Evolutionary conservation across 2,888 invertebrate species (phyloP).

Genomic region (Hermaeophaga mercurialis): DNA sequence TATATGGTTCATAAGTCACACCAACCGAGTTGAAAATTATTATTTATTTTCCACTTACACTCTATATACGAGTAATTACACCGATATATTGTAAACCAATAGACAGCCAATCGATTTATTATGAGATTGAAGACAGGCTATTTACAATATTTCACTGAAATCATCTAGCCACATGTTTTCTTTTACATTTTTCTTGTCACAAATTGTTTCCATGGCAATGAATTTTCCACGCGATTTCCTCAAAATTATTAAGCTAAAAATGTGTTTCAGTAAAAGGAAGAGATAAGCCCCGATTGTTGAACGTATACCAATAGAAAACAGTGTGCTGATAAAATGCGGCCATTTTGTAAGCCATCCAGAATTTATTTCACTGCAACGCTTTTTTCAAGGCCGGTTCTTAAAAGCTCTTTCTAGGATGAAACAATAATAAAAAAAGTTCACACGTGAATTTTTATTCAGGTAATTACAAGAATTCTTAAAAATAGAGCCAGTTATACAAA

Average conservation of each 20-base stretch:
- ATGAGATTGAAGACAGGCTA: slow-evolving; percentile 1
- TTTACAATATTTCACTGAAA: slow-evolving; percentile 8
- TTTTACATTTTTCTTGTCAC: slow-evolving; percentile 1
- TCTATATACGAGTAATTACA: too few species aligned
- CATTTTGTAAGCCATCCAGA: slow-evolving; percentile 28
- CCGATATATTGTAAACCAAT: too few species aligned
- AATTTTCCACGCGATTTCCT: slow-evolving; percentile 26
- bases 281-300: slow-evolving; percentile 27
- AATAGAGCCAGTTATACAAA: too few species aligned
- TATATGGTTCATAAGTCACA: too few species aligned
- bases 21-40: too few species aligned
- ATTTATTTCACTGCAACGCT: slow-evolving; percentile 11
- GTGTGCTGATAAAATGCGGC: slow-evolving; percentile 24
- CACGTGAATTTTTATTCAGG: too few species aligned
- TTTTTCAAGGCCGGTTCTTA: too few species aligned
- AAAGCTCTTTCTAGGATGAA: too few species aligned
- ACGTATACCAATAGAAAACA: slow-evolving; percentile 26
- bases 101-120: slow-evolving; percentile 11
- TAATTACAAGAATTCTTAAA: too few species aligned
- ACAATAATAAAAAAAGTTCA: too few species aligned
- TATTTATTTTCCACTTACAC: too few species aligned
- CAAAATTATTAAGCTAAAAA: slow-evolving; percentile 29
- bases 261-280: slow-evolving; percentile 24
- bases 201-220: slow-evolving; percentile 6
- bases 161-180: slow-evolving; percentile 15